Percentiles rank a stretch among this genome's conserved stretches.
These are phyloP conservation scores for Xenops minutus DNA, from an alignment of 2,797 vertebrate species.

Conservation along the genomic window DNA sequence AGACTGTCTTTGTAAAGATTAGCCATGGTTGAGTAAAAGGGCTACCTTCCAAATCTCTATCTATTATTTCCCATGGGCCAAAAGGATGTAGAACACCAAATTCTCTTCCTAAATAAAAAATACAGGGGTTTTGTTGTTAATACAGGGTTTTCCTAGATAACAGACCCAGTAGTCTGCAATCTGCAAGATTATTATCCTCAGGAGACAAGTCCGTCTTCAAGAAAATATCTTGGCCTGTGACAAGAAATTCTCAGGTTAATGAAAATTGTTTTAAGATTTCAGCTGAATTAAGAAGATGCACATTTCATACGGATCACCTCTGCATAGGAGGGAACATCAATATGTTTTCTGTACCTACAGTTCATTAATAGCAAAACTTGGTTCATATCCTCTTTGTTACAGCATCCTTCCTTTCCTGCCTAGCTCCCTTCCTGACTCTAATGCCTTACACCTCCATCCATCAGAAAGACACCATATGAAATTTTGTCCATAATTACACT, in stretches of 20 bases:
- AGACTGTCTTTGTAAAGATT: not conserved
- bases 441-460: not conserved
- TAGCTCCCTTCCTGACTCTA: not conserved
- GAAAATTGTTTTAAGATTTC: not conserved
- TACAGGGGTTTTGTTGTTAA: not conserved
- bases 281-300: conserved; percentile 8
- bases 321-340: not conserved
- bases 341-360: not conserved
- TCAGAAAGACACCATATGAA: not conserved
- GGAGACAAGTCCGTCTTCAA: not conserved
- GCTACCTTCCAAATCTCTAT: not conserved
- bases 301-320: not conserved
- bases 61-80: not conserved
- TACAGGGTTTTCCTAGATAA: not conserved
- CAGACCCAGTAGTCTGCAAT: not conserved
- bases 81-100: not conserved
- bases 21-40: not conserved
- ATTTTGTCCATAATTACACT: not conserved
- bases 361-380: not conserved
- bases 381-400: not conserved
- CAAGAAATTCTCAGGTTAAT: not conserved
- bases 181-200: not conserved
- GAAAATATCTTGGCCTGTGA: not conserved
- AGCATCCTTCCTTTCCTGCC: not conserved
- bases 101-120: not conserved